These are phyloP conservation scores for Vesta saturnalis DNA, from an alignment of 2,888 invertebrate genomes.

Conservation along the genomic window DNA sequence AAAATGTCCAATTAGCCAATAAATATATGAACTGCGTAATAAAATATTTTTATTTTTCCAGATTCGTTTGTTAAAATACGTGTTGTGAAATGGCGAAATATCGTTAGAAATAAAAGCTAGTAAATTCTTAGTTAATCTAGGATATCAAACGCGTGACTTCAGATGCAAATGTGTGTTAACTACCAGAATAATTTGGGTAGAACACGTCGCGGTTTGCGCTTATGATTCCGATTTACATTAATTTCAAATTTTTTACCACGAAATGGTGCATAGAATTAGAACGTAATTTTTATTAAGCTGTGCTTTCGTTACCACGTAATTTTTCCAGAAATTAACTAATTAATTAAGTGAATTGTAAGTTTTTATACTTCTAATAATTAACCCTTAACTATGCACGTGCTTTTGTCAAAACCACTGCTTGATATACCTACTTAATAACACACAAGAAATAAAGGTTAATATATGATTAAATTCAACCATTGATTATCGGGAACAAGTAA, in stretches of 20 bases:
- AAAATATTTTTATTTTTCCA: too few relatives aligned
- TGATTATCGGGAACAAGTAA: conserved; percentile 48
- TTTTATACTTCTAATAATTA: neutral
- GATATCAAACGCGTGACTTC: conserved; percentile 56
- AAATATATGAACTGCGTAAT: too few relatives aligned
- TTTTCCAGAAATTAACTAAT: neutral
- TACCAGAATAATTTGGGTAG: conserved; percentile 62
- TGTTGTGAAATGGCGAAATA: neutral
- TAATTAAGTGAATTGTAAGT: neutral
- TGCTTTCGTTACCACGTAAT: neutral
- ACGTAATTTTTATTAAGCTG: conserved; percentile 28
- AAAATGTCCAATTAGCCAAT: too few relatives aligned
- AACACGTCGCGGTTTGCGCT: conserved; percentile 64
- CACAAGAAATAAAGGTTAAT: too few relatives aligned
- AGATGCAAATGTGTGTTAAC: conserved; percentile 62
- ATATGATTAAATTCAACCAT: conserved; percentile 21
- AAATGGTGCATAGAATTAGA: conserved; percentile 45
- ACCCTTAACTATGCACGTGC: neutral
- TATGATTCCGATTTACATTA: conserved; percentile 64
- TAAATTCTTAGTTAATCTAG: conserved; percentile 14
- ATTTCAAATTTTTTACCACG: conserved; percentile 62
- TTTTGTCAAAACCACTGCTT: neutral
- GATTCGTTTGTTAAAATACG: neutral
- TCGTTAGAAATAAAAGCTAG: conserved; percentile 5
- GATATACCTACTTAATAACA: too few relatives aligned